These are phyloP conservation scores for Linnaemya tessellans DNA, from an alignment of 2,888 invertebrate genomes.

Conservation along the genomic window DNA sequence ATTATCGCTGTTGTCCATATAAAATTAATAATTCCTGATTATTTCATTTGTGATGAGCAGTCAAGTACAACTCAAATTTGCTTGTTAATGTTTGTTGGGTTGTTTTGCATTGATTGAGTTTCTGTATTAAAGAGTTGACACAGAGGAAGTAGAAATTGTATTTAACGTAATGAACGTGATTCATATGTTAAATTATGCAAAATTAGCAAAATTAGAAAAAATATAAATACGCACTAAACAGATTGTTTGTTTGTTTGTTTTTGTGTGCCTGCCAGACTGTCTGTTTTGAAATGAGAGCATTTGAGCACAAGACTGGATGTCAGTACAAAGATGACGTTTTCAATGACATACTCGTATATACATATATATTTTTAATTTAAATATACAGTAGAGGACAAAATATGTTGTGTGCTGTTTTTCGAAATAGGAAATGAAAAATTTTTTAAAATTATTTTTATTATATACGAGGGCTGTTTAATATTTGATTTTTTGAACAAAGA, in stretches of 20 bases:
- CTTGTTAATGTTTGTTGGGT: not conserved
- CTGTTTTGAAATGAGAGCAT: not conserved
- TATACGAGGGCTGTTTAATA: too few relatives aligned
- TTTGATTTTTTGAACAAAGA: too few relatives aligned
- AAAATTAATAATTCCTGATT: too few relatives aligned
- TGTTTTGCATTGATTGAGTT: slow-evolving; percentile 17
- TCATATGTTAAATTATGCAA: slow-evolving; percentile 70
- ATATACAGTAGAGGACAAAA: too few relatives aligned
- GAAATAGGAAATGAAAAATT: too few relatives aligned
- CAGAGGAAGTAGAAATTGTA: slow-evolving; percentile 36
- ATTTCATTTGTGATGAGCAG: too few relatives aligned
- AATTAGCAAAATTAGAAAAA: slow-evolving; percentile 47
- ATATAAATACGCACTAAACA: not conserved
- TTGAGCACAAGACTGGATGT: not conserved
- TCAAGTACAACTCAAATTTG: too few relatives aligned
- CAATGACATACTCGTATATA: slow-evolving; percentile 2
- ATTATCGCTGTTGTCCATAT: too few relatives aligned
- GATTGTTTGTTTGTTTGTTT: not conserved
- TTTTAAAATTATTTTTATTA: too few relatives aligned
- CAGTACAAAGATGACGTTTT: not conserved
- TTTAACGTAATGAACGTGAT: slow-evolving; percentile 71
- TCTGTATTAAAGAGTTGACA: slow-evolving; percentile 5
- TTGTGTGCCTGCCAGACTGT: not conserved
- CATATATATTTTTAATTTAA: too few relatives aligned
- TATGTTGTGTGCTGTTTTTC: too few relatives aligned